phyloP scores from a whole-genome alignment of 2,113 vertebrate genomes.

The Gobius niger region DNA sequence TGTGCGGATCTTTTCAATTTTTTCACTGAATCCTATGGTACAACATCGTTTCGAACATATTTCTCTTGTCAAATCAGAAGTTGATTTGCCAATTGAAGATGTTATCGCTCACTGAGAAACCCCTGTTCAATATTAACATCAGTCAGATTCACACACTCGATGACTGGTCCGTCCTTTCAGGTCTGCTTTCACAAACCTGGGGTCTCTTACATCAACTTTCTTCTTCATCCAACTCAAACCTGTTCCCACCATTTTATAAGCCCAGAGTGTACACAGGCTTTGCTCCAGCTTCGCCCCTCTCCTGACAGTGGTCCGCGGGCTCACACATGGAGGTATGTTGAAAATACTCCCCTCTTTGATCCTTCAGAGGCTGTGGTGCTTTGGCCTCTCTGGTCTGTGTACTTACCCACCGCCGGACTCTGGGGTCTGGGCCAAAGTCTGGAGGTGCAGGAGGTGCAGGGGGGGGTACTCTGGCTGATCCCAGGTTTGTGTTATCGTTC shows the following conservation, averaged over 20 bases:
- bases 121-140: conserved; percentile 36
- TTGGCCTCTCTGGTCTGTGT: conserved; percentile 21
- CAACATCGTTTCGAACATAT: too few relatives aligned
- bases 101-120: not conserved
- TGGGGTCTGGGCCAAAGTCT: conserved; percentile 21
- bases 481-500: conserved; percentile 57
- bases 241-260: conserved; percentile 39
- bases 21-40: too few relatives aligned
- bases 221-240: conserved; percentile 54
- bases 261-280: conserved; percentile 39
- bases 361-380: conserved; percentile 25
- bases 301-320: conserved; percentile 22
- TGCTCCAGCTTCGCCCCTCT: conserved; percentile 41
- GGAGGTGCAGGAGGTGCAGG: conserved; percentile 14
- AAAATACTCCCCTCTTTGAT: conserved; percentile 53
- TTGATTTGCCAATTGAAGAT: not conserved
- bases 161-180: conserved; percentile 16
- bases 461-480: conserved; percentile 37
- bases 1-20: too few relatives aligned
- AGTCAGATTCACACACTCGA: conserved; percentile 27
- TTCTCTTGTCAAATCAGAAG: not conserved
- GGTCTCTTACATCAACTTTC: conserved; percentile 43
- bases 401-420: conserved; percentile 29
- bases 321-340: conserved; percentile 36
- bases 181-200: conserved; percentile 24